phyloP scores from a whole-genome alignment of 1,140 invertebrate species.

The Acarapis woodi region DNA sequence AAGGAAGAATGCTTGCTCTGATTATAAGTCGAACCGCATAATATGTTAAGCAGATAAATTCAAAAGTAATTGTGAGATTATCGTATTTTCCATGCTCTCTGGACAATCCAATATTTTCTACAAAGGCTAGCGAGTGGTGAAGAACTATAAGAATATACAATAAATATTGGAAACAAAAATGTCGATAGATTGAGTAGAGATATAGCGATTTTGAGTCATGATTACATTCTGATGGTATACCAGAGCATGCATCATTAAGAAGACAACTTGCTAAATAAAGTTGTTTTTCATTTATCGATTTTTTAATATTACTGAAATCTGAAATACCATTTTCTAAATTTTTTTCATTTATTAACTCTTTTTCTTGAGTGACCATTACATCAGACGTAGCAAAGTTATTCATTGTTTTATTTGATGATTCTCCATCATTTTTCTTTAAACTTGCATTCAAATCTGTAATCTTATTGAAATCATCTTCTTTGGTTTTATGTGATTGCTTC shows the following conservation, averaged over 20 bases:
- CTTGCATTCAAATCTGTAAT: too few species aligned
- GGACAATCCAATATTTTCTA: conserved; percentile 19
- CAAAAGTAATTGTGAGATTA: conserved; percentile 17
- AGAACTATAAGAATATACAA: conserved; percentile 19
- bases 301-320: too few species aligned
- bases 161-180: conserved; percentile 13
- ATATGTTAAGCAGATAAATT: conserved; percentile 17
- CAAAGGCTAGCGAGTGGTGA: conserved; percentile 19
- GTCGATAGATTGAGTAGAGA: conserved; percentile 14
- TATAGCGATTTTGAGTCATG: conserved; percentile 13
- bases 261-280: conserved; percentile 11
- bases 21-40: conserved; percentile 19
- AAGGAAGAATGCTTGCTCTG: conserved; percentile 16
- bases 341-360: too few species aligned
- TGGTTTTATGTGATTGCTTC: too few species aligned
- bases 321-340: too few species aligned
- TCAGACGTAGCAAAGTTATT: too few species aligned
- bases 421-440: too few species aligned
- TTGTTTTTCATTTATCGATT: too few species aligned
- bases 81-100: neutral
- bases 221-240: conserved; percentile 19
- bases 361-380: too few species aligned
- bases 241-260: conserved; percentile 19
- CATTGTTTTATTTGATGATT: too few species aligned
- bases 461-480: too few species aligned